Base-by-base conservation (phyloP, 2,888 invertebrate genomes). In the Euclidia mi region DNA sequence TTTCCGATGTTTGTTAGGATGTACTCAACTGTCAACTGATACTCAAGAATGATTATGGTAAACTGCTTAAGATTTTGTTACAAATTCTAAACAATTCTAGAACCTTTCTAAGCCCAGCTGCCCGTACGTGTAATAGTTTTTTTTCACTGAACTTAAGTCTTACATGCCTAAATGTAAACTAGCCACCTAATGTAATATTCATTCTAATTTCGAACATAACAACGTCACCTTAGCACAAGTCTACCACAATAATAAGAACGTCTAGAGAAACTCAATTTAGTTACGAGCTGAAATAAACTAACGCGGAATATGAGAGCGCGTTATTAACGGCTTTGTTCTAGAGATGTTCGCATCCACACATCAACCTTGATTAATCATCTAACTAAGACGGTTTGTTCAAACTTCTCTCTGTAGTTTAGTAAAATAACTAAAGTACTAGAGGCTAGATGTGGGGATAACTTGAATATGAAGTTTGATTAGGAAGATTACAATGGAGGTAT, bases 301-400 rank as follows among this genome's bases (percentile, higher is more conserved):
- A 45, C 15, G 9, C 25, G 25, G 41, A 40, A 40, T 29, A 40
- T 25, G 37, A 18, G 42, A 17, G n/a, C 44, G 20, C 48, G 28
- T 28, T 56, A 40, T 49, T 34, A 48, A 11, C 40, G 46, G 7
- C 57, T 58, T 62, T 71, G 71, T 66, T 58, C 56, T 12, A n/a
- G 34, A 47, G 34, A 32, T 44, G 41, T 34, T 38, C 35, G 25
- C 17, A 43, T 43, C 17, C 29, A 38, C 67, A 58, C 46, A 52
- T 49, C 53, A 25, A 31, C 12, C 55, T 63, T 71, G 63, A 71
- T 66, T 63, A 71, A 66, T 75, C 71, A 66, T 57, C 38, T 57
- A 56, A 31, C 55, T 55, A 20, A 42, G 20, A 29, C 52, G 52
- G 52, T 60, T 70, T 29, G 49, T 46, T 18, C 41, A 12, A 67